Conservation (phyloP, 2,113 vertebrate species). For the Upupa epops region DNA sequence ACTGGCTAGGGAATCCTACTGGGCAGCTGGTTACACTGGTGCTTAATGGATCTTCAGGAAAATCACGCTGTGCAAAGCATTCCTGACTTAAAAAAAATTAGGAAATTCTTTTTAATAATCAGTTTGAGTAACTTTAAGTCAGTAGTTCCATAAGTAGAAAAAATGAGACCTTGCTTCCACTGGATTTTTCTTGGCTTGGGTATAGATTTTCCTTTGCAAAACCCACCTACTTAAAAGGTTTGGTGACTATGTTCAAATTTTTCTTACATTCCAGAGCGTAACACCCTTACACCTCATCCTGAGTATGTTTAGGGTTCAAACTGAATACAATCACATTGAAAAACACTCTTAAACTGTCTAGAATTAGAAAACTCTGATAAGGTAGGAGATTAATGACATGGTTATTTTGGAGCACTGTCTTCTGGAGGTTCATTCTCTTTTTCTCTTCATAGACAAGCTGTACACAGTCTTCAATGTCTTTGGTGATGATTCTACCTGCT, state of each 20-base stretch:
- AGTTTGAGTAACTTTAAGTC: background rate
- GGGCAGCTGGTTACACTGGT: background rate
- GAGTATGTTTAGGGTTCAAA: background rate
- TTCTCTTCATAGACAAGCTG: constrained; percentile 75
- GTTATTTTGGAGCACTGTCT: background rate
- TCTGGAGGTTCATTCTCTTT: background rate
- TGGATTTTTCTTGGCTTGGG: background rate
- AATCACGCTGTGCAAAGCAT: background rate
- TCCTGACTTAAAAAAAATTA: background rate
- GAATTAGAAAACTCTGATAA: background rate
- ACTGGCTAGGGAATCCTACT: background rate
- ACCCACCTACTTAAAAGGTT: background rate
- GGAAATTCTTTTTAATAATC: background rate
- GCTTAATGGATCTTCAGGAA: background rate
- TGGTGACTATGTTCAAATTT: background rate
- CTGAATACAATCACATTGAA: background rate
- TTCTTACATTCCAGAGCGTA: background rate
- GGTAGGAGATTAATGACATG: background rate
- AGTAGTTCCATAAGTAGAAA: background rate
- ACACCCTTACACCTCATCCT: background rate
- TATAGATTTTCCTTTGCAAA: background rate
- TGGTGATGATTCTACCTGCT: constrained; percentile 81
- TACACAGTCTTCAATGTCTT: constrained; percentile 88
- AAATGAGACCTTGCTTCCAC: background rate
- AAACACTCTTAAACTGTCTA: background rate